These are phyloP conservation scores for Rhamphomyia laevipes DNA, from an alignment of 2,888 invertebrate species.

Conservation along the genomic window DNA sequence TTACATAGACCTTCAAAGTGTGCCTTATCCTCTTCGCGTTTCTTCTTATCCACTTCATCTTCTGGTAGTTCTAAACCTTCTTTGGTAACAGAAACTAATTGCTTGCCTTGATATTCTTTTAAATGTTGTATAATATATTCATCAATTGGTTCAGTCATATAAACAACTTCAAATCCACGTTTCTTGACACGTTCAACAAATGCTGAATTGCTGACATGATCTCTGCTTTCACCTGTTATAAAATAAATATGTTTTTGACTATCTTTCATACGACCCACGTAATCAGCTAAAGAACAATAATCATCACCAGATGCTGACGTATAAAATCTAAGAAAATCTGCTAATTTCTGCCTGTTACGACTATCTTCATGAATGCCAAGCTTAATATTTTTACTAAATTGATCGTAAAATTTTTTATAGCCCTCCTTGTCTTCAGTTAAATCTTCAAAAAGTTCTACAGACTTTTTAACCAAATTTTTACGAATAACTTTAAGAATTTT, in stretches of 20 bases:
- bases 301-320: slow-evolving; percentile 95
- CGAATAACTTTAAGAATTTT: slow-evolving; percentile 98
- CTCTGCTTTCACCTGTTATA: slow-evolving; percentile 92
- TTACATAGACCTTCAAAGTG: slow-evolving; percentile 53
- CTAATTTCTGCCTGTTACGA: slow-evolving; percentile 82
- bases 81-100: slow-evolving; percentile 92
- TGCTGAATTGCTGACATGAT: slow-evolving; percentile 89
- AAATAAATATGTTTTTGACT: slow-evolving; percentile 97
- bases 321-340: slow-evolving; percentile 81
- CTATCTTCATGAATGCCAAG: slow-evolving; percentile 97
- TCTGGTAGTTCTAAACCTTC: slow-evolving; percentile 96
- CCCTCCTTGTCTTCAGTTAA: slow-evolving; percentile 92
- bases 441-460: slow-evolving; percentile 92
- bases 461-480: slow-evolving; percentile 98
- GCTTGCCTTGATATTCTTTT: slow-evolving; percentile 96
- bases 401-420: slow-evolving; percentile 98
- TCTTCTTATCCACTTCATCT: slow-evolving; percentile 95
- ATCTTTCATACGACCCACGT: slow-evolving; percentile 95
- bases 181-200: slow-evolving; percentile 97
- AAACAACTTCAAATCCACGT: slow-evolving; percentile 93
- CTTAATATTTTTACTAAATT: slow-evolving; percentile 95
- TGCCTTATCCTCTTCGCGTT: slow-evolving; percentile 73
- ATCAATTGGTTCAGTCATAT: slow-evolving; percentile 99
- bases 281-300: slow-evolving; percentile 85
- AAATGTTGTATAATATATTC: slow-evolving; percentile 98